Conservation (phyloP, 2,797 vertebrate species). For the Pristis pectinata region DNA sequence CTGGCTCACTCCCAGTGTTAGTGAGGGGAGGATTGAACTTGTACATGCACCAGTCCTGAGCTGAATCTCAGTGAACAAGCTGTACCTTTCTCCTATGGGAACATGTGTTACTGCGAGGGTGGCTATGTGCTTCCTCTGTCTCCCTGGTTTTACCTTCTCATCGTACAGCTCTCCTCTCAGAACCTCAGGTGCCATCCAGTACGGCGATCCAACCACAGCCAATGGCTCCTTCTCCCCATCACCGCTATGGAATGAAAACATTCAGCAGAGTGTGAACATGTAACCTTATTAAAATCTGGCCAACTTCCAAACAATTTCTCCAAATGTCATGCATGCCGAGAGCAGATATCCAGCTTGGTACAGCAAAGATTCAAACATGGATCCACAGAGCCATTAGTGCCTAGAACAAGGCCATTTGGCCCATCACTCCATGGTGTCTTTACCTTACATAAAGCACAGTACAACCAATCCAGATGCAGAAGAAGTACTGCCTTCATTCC, state of each 20-base stretch:
- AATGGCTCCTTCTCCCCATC: constrained; percentile 69
- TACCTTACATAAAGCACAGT: too few species aligned
- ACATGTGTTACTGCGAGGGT: neutral
- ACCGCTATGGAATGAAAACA: constrained; percentile 56
- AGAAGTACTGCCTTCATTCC: neutral
- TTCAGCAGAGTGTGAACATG: neutral
- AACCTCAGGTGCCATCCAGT: constrained; percentile 96
- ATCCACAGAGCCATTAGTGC: too few species aligned
- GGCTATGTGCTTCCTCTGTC: neutral
- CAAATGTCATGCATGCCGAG: neutral
- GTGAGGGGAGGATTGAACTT: neutral
- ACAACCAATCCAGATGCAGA: neutral
- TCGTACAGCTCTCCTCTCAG: constrained; percentile 83
- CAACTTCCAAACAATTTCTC: neutral
- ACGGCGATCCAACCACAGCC: constrained; percentile 86
- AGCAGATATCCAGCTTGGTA: neutral
- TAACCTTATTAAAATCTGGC: neutral
- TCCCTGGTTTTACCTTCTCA: constrained; percentile 73
- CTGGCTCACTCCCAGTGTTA: neutral
- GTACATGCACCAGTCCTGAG: neutral
- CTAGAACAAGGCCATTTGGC: too few species aligned
- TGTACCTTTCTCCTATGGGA: too few species aligned
- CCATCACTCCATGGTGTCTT: too few species aligned
- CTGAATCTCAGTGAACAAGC: neutral
- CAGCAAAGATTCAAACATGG: neutral